phyloP scores from a whole-genome alignment of 2,797 vertebrate genomes.

The Acanthiza pusilla region DNA sequence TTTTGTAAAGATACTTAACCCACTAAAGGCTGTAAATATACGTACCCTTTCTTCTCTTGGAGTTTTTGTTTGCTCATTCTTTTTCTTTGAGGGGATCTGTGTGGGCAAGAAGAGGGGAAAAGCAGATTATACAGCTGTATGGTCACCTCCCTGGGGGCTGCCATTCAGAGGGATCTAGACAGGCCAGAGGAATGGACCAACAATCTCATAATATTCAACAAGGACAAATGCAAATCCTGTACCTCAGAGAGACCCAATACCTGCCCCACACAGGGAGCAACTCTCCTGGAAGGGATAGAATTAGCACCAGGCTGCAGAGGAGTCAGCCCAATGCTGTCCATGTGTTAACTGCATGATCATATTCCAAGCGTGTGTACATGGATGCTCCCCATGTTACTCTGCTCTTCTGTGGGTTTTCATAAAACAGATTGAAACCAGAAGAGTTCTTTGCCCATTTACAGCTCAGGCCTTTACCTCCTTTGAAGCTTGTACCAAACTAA shows the following conservation, averaged over 20 bases:
- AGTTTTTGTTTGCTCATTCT: background rate
- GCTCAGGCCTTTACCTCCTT: background rate
- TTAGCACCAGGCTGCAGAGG: background rate
- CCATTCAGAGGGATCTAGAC: background rate
- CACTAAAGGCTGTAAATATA: background rate
- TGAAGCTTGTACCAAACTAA: background rate
- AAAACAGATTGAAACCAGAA: background rate
- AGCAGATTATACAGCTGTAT: background rate
- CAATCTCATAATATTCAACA: background rate
- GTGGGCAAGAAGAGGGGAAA: background rate
- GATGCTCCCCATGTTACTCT: background rate
- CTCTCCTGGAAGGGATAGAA: background rate
- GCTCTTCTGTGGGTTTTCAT: background rate
- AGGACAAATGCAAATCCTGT: background rate
- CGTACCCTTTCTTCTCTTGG: background rate
- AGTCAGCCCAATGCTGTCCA: background rate
- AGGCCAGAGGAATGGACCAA: background rate
- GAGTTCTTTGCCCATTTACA: background rate
- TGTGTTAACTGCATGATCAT: background rate
- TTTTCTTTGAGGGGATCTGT: background rate
- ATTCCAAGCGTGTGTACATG: background rate
- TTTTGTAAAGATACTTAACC: background rate
- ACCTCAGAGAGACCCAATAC: background rate
- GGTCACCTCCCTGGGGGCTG: background rate
- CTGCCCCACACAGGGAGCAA: background rate